Conservation (phyloP, 2,888 invertebrate species). For the Rotaria socialis region DNA sequence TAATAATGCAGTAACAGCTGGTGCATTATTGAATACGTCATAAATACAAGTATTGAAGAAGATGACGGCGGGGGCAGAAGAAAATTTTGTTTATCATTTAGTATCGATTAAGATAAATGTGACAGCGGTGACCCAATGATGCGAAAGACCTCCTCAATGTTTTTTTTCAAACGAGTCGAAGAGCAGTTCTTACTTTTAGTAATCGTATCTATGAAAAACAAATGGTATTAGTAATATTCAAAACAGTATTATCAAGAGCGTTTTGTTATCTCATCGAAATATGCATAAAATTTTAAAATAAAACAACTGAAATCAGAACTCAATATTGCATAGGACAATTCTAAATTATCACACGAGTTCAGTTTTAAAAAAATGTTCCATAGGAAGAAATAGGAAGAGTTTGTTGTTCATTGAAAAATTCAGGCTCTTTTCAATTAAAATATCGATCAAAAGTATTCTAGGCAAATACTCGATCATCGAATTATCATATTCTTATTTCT, state of each 20-base stretch:
- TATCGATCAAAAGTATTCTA: too few species aligned
- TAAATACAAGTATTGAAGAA: not conserved
- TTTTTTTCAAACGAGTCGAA: not conserved
- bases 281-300: not conserved
- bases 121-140: not conserved
- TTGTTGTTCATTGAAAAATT: too few species aligned
- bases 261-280: not conserved
- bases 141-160: not conserved
- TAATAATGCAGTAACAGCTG: not conserved
- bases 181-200: not conserved
- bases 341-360: too few species aligned
- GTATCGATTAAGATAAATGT: slow-evolving; percentile 1
- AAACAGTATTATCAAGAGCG: not conserved
- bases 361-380: too few species aligned
- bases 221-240: not conserved
- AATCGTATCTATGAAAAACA: not conserved
- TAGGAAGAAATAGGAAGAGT: too few species aligned
- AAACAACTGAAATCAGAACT: not conserved
- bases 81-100: not conserved
- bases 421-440: too few species aligned
- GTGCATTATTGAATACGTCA: not conserved
- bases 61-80: not conserved
- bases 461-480: too few species aligned
- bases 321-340: too few species aligned
- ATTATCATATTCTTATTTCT: too few species aligned